phyloP scores from a whole-genome alignment of 2,797 vertebrate species.

The Phyllotis vaccarum region DNA sequence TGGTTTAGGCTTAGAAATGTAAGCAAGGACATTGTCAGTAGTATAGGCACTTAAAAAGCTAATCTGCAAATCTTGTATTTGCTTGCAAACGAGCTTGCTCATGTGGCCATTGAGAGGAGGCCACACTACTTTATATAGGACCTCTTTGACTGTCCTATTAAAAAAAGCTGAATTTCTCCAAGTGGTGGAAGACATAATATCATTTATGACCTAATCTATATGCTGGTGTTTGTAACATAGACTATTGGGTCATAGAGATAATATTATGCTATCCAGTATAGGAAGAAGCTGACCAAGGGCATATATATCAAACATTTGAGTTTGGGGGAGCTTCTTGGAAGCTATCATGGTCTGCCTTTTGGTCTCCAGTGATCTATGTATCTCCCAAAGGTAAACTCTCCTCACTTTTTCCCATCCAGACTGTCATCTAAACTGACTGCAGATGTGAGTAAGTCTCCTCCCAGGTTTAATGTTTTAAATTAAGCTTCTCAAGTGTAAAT shows the following conservation, averaged over 20 bases:
- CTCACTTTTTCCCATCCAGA: slow-evolving; percentile 45
- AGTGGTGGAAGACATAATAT: not conserved
- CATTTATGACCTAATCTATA: not conserved
- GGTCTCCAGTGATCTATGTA: not conserved
- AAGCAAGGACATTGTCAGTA: not conserved
- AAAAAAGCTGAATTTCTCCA: slow-evolving; percentile 13
- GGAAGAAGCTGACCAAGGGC: not conserved
- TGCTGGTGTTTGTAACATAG: not conserved
- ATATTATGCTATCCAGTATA: not conserved
- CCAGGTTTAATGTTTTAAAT: not conserved
- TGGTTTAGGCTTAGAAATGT: not conserved
- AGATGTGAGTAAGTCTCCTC: not conserved
- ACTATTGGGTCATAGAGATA: not conserved
- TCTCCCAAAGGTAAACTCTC: not conserved
- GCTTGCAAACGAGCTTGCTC: not conserved
- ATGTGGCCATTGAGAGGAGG: not conserved
- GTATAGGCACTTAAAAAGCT: slow-evolving; percentile 3
- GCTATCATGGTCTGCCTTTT: not conserved
- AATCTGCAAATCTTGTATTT: not conserved
- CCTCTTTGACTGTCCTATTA: not conserved
- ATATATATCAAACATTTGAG: not conserved
- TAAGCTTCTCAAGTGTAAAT: not conserved
- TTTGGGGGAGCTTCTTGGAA: slow-evolving; percentile 6
- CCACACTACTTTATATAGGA: not conserved
- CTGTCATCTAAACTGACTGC: not conserved